A percentile compares a stretch with the other conserved stretches of the same genome.
Conservation (phyloP, 1,140 invertebrate species). For the Atta texana region DNA sequence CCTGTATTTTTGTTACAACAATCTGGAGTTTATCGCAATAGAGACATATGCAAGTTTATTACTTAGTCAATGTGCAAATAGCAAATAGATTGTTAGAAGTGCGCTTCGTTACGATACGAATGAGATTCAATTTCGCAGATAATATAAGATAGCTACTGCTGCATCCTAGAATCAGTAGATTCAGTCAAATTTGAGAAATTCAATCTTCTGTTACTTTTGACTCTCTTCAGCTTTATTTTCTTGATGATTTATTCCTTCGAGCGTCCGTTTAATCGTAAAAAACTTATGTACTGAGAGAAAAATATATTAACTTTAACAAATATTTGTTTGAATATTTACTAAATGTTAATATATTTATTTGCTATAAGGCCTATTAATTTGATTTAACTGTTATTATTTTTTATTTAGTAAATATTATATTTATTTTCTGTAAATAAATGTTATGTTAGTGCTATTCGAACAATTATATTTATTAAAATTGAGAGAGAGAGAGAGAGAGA, state of each 20-base stretch:
- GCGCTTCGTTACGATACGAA: neutral
- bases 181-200: neutral
- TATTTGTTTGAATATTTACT: too few species aligned
- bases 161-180: neutral
- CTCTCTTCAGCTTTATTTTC: neutral
- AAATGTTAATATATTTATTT: too few species aligned
- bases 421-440: too few species aligned
- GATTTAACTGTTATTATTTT: too few species aligned
- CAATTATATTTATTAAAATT: too few species aligned
- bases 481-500: too few species aligned
- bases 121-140: slow-evolving; percentile 1
- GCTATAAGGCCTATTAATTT: too few species aligned
- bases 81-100: slow-evolving; percentile 10
- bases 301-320: too few species aligned
- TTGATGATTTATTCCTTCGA: neutral
- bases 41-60: neutral
- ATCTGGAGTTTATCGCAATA: neutral
- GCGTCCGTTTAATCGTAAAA: neutral
- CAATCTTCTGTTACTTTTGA: neutral
- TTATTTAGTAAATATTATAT: too few species aligned
- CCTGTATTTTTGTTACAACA: neutral
- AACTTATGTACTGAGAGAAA: neutral
- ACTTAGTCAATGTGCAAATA: neutral
- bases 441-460: too few species aligned
- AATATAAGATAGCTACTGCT: slow-evolving; percentile 3